A percentile compares a stretch with the other conserved stretches of the same genome.
These are phyloP conservation scores for Caenorhabditis angaria DNA, from an alignment of 2,888 invertebrate species.

Conservation along the genomic window DNA sequence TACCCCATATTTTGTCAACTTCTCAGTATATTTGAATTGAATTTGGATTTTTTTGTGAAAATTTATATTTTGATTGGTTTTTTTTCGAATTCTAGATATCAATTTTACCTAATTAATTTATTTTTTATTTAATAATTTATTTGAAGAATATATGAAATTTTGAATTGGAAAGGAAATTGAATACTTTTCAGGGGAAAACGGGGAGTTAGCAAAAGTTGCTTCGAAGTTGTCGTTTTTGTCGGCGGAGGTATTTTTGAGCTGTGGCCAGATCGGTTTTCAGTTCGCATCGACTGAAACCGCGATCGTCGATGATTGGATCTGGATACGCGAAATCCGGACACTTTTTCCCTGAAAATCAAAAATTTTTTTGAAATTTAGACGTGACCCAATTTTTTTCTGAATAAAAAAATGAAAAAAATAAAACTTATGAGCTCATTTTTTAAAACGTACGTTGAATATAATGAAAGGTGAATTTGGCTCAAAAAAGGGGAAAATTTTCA, in stretches of 20 bases:
- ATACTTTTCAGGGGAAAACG: too few relatives aligned
- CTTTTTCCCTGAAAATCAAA: conserved; percentile 58
- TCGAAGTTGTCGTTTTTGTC: conserved; percentile 56
- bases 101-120: too few relatives aligned
- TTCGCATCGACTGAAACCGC: conserved; percentile 58
- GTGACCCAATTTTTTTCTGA: too few relatives aligned
- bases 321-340: conserved; percentile 61
- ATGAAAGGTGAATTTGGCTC: not conserved
- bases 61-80: too few relatives aligned
- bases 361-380: not conserved
- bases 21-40: too few relatives aligned
- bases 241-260: conserved; percentile 44
- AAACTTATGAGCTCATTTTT: conserved; percentile 7
- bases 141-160: not conserved
- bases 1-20: too few relatives aligned
- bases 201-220: conserved; percentile 58
- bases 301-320: conserved; percentile 55
- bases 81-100: too few relatives aligned
- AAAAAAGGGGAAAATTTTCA: too few relatives aligned
- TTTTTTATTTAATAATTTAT: too few relatives aligned
- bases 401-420: too few relatives aligned
- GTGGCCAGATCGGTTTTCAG: conserved; percentile 53
- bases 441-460: not conserved
- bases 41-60: too few relatives aligned
- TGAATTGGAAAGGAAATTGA: not conserved